These are phyloP conservation scores for Microcaecilia unicolor DNA, from an alignment of 2,797 vertebrate species.

Conservation along the genomic window DNA sequence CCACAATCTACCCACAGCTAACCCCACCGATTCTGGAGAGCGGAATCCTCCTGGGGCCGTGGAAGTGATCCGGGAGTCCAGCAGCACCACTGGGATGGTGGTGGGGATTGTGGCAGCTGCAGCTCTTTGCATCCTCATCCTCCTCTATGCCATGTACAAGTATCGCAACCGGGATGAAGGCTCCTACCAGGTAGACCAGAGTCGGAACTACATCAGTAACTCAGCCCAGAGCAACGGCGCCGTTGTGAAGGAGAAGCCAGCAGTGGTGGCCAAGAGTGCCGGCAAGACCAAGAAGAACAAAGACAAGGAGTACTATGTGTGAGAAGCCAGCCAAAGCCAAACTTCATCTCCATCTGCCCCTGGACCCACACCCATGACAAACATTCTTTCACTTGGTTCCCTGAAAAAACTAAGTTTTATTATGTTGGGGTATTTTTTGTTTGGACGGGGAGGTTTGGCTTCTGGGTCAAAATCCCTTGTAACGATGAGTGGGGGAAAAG, in stretches of 20 bases:
- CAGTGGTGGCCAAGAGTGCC: constrained; percentile 69
- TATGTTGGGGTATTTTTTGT: constrained; percentile 5
- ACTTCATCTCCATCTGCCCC: neutral
- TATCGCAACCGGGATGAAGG: constrained; percentile 89
- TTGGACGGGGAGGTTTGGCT: neutral
- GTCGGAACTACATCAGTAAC: constrained; percentile 79
- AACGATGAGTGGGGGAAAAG: neutral
- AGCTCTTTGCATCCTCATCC: constrained; percentile 88
- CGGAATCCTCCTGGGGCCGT: constrained; percentile 77
- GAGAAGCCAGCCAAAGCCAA: constrained; percentile 27
- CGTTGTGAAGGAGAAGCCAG: constrained; percentile 82
- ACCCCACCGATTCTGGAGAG: constrained; percentile 76
- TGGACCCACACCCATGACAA: neutral
- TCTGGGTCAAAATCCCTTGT: constrained; percentile 4
- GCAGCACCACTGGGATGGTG: constrained; percentile 91
- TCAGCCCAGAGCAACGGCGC: constrained; percentile 80
- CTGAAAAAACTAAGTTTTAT: constrained; percentile 15
- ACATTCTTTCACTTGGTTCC: constrained; percentile 4
- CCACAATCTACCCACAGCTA: constrained; percentile 90
- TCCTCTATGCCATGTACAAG: constrained; percentile 94
- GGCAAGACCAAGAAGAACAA: constrained; percentile 92
- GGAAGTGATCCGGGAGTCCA: constrained; percentile 84
- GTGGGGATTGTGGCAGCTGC: constrained; percentile 88
- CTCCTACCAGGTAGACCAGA: constrained; percentile 89
- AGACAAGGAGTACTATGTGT: constrained; percentile 95